Base-by-base conservation (phyloP, 1,140 invertebrate species). In the Alviniconcha marisindica region DNA sequence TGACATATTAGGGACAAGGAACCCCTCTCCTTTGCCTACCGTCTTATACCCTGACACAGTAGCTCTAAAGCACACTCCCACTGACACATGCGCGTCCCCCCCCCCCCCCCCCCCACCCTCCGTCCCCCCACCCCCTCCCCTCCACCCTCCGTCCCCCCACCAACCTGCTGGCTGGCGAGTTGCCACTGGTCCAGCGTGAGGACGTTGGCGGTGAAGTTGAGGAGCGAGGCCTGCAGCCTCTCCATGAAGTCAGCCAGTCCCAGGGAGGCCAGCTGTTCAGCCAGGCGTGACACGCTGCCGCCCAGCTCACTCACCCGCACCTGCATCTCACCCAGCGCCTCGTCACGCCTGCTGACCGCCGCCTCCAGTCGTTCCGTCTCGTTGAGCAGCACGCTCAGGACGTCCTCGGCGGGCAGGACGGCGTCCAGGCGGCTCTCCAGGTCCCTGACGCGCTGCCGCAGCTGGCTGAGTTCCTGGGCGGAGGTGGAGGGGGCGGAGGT, bases 111-210 rank as follows among this genome's bases (percentile, higher is more conserved):
- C 5, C 28, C 28, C 63, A 28, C n/a, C 5, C 28, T 4, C 63
- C 7, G 3, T 12, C n/a, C 63, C n/a, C n/a, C 63, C 63, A 24
- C 63, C 63, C n/a, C 63, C 63, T 12, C 63, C 63, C 31, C 63
- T 31, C 63, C 63, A n/a, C 28, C 63, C 28, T 31, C 1, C 63
- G 2, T 1, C 0, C n/a, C 0, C 21, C 7, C 21, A 60, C 56
- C 7, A 7, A 71, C 33, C 77, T 80, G 78, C 83, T 51, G 86
- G 83, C 86, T 91, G 28, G 87, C 86, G 69, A 86, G 71, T 48
- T 85, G 86, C 91, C 90, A 89, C 51, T 91, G 89, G 2, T 91
- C 89, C 28, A 89, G 40, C 0, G 90, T 90, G 21, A 91, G 81
- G 1, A 91, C 88, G 79, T 90, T 88, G 77, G 88, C 85, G 18